Percentiles rank a stretch among this genome's conserved stretches.
Evolutionary conservation across 2,888 invertebrate genomes (phyloP).

Genomic region (Phengaris alcon): DNA sequence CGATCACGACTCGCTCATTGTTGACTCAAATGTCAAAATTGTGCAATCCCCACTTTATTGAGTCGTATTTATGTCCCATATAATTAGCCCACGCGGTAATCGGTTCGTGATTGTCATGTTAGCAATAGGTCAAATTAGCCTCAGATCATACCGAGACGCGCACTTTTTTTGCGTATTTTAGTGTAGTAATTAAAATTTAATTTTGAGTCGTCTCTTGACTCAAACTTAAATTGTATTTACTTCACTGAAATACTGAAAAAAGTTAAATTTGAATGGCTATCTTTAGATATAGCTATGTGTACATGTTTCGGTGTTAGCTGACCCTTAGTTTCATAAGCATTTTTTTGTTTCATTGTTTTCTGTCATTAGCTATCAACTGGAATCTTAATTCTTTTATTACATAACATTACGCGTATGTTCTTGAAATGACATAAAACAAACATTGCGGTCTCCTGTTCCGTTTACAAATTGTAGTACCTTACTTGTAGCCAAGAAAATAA

Average conservation of each 20-base stretch:
- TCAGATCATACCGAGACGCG: no score
- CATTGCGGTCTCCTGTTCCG: background rate
- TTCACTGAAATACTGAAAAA: no score
- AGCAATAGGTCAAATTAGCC: background rate
- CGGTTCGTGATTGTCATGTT: background rate
- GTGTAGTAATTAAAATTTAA: no score
- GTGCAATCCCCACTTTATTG: slow-evolving; percentile 9
- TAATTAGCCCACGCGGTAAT: slow-evolving; percentile 14
- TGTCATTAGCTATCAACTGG: background rate
- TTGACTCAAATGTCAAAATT: slow-evolving; percentile 24
- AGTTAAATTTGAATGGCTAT: no score
- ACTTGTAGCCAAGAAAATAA: no score
- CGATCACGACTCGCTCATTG: slow-evolving; percentile 21
- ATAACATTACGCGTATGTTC: background rate
- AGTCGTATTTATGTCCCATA: slow-evolving; percentile 1
- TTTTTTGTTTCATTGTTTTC: background rate
- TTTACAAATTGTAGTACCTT: no score
- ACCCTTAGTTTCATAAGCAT: background rate
- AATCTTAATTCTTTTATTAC: background rate
- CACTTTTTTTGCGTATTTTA: no score
- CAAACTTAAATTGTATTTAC: no score
- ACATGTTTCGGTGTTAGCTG: no score
- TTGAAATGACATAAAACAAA: background rate
- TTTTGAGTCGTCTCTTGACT: no score
- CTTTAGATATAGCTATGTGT: no score